A percentile compares a stretch with the other conserved stretches of the same genome.
Conservation (phyloP, 92 coral and sea anemone species). For the Porites cylindrica region DNA sequence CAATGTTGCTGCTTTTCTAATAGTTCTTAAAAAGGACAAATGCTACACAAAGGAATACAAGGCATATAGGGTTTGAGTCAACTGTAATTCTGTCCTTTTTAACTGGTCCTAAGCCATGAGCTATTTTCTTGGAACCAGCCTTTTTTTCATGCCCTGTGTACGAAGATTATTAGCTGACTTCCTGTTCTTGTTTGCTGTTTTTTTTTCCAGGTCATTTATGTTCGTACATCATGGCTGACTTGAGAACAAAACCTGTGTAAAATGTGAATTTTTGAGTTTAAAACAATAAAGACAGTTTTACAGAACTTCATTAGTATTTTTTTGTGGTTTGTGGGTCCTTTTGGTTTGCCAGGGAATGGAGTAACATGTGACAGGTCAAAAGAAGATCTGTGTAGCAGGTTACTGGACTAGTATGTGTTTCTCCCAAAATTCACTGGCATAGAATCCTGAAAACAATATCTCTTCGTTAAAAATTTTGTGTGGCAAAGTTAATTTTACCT, state of each 20-base stretch:
- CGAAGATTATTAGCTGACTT: neutral
- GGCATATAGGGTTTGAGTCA: too few relatives aligned
- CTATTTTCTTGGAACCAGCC: too few relatives aligned
- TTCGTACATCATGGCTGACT: neutral
- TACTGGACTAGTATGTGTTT: neutral
- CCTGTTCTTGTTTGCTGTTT: neutral
- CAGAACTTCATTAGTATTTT: neutral
- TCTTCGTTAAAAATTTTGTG: too few relatives aligned
- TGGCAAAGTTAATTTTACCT: too few relatives aligned
- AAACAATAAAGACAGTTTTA: constrained; percentile 17
- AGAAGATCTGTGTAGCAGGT: neutral
- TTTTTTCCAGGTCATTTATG: constrained; percentile 6
- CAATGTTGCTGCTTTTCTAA: too few relatives aligned
- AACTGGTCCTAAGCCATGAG: too few relatives aligned
- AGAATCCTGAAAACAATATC: too few relatives aligned
- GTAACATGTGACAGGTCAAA: neutral
- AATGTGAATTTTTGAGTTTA: constrained; percentile 18
- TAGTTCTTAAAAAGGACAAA: too few relatives aligned
- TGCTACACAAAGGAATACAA: too few relatives aligned
- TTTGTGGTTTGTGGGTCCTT: neutral
- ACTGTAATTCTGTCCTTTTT: too few relatives aligned
- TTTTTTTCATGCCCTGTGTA: neutral
- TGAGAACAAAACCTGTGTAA: constrained; percentile 17
- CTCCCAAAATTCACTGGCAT: too few relatives aligned
- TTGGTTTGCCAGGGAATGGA: neutral